phyloP scores from a whole-genome alignment of 2,888 invertebrate genomes.

The Euclidia mi region DNA sequence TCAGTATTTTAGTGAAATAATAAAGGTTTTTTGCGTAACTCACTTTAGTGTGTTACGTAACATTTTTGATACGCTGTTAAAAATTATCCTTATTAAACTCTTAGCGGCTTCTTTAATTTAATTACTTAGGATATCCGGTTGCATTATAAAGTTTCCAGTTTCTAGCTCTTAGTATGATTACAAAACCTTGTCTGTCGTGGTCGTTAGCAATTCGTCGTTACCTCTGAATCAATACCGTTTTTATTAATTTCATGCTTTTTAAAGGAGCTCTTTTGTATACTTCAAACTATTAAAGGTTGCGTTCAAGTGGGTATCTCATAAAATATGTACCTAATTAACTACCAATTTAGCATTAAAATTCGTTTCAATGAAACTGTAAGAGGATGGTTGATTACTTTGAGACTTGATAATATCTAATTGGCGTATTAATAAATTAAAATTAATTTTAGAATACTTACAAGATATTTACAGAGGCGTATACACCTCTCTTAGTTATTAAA shows the following conservation, averaged over 20 bases:
- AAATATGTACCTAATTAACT: constrained; percentile 1
- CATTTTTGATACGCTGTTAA: background rate
- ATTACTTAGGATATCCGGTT: constrained; percentile 53
- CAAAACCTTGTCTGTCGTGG: constrained; percentile 56
- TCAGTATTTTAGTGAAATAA: too few species aligned
- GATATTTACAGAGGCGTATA: too few species aligned
- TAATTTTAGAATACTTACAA: too few species aligned
- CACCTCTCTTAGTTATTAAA: too few species aligned
- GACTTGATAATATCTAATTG: too few species aligned
- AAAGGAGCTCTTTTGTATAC: constrained; percentile 32
- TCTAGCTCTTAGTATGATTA: constrained; percentile 62
- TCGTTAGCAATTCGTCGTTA: constrained; percentile 48
- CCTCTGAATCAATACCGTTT: constrained; percentile 32
- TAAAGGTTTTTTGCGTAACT: too few species aligned
- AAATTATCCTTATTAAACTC: constrained; percentile 8
- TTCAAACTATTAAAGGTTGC: constrained; percentile 24
- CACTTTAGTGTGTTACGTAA: too few species aligned
- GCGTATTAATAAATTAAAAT: background rate
- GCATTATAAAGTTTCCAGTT: constrained; percentile 57
- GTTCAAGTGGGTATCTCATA: constrained; percentile 1
- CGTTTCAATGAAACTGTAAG: too few species aligned
- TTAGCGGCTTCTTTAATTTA: constrained; percentile 41
- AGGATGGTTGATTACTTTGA: background rate
- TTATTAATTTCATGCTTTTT: constrained; percentile 41
- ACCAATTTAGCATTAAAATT: background rate